These are phyloP conservation scores for Pemphredon lugubris DNA, from an alignment of 2,888 invertebrate species.

Conservation along the genomic window DNA sequence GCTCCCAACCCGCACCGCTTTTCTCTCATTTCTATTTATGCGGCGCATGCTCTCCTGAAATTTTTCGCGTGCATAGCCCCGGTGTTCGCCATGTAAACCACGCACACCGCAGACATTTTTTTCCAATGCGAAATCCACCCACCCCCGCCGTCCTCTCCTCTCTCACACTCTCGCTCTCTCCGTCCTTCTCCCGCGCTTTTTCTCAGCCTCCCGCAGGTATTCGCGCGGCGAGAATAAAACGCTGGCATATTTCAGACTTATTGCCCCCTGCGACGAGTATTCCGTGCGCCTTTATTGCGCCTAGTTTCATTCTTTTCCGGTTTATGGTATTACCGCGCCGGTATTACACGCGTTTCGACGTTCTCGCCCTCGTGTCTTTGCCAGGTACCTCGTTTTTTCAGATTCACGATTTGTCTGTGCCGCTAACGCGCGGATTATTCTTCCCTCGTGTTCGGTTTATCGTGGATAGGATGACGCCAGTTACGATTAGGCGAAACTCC, in stretches of 20 bases:
- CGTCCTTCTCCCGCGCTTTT: constrained; percentile 27
- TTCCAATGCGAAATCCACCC: constrained; percentile 41
- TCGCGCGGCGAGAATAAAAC: constrained; percentile 68
- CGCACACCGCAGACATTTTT: constrained; percentile 64
- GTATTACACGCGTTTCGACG: constrained; percentile 62
- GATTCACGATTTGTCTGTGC: constrained; percentile 9
- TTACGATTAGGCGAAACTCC: no score
- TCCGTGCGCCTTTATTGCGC: constrained; percentile 68
- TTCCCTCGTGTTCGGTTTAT: neutral
- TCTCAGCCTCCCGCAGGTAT: constrained; percentile 52
- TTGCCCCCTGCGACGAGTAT: constrained; percentile 61
- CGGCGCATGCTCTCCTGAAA: constrained; percentile 48
- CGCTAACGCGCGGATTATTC: neutral
- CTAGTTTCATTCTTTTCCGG: constrained; percentile 71
- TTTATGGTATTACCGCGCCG: constrained; percentile 67
- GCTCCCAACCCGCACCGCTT: no score
- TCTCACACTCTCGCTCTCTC: neutral
- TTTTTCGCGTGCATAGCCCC: constrained; percentile 47
- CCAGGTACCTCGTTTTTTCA: constrained; percentile 4
- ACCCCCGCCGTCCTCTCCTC: neutral
- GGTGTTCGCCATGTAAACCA: constrained; percentile 55
- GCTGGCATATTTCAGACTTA: constrained; percentile 75
- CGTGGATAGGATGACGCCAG: no score
- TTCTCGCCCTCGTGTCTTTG: constrained; percentile 21
- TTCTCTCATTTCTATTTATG: constrained; percentile 47